A percentile compares a stretch with the other conserved stretches of the same genome.
These are phyloP conservation scores for Melanchra persicariae DNA, from an alignment of 2,888 invertebrate species.

Conservation along the genomic window DNA sequence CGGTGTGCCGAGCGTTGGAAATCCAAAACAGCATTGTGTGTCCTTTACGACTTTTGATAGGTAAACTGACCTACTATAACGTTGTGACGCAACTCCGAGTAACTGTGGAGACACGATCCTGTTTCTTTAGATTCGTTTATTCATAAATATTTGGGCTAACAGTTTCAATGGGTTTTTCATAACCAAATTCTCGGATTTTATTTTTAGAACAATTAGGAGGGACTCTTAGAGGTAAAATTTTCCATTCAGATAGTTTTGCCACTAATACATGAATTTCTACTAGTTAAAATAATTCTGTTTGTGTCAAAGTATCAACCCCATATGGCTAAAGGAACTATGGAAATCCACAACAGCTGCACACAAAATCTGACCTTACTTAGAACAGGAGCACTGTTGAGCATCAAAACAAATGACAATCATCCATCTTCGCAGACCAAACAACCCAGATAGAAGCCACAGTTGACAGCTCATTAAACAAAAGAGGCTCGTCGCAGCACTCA, in stretches of 20 bases:
- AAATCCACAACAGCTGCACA: background rate
- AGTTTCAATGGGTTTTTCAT: conserved; percentile 7
- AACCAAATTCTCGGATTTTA: background rate
- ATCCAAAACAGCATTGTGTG: background rate
- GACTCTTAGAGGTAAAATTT: background rate
- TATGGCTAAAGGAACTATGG: background rate
- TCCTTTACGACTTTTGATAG: background rate
- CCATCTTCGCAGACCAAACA: background rate
- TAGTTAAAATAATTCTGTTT: background rate
- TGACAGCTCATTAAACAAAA: background rate
- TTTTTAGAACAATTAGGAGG: background rate
- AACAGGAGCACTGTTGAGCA: background rate
- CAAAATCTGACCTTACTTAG: background rate
- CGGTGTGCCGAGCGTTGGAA: background rate
- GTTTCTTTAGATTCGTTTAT: conserved; percentile 1
- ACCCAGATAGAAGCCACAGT: background rate
- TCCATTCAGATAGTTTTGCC: background rate
- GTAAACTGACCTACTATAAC: conserved; percentile 4
- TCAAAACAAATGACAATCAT: background rate
- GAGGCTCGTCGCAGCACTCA: conserved; percentile 26
- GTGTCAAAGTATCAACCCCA: background rate
- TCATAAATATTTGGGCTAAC: background rate
- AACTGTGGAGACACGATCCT: conserved; percentile 13
- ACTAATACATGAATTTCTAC: background rate
- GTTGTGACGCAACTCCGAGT: conserved; percentile 35